Evolutionary conservation across 1,140 invertebrate genomes (phyloP).

Genomic region (Drosophila kohkoa): DNA sequence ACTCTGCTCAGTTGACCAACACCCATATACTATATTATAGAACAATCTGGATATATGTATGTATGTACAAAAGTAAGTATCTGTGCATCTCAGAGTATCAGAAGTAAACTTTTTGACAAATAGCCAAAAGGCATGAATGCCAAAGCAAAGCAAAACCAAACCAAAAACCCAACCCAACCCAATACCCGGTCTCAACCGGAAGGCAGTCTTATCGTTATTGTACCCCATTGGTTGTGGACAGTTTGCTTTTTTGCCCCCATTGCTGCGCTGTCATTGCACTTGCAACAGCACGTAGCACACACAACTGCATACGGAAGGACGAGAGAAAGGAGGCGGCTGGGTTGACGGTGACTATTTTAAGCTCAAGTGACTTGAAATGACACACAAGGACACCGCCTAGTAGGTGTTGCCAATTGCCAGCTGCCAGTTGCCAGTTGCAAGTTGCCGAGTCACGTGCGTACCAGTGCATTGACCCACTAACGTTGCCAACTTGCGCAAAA

Average conservation of each 20-base stretch:
- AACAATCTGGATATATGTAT: neutral
- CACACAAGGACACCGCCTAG: constrained; percentile 64
- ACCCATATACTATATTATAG: constrained; percentile 51
- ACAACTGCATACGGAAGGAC: neutral
- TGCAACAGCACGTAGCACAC: constrained; percentile 26
- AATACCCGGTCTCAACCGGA: constrained; percentile 45
- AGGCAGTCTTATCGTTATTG: constrained; percentile 73
- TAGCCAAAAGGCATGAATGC: constrained; percentile 75
- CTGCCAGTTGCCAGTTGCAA: constrained; percentile 28
- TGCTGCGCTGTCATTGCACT: constrained; percentile 74
- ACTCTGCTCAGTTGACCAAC: constrained; percentile 57
- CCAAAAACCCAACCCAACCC: constrained; percentile 35
- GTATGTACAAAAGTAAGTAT: constrained; percentile 32
- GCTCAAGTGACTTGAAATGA: constrained; percentile 76
- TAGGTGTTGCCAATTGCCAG: constrained; percentile 51
- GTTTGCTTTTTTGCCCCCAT: constrained; percentile 43
- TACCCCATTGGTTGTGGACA: constrained; percentile 56
- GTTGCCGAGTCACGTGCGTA: constrained; percentile 68
- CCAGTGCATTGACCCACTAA: constrained; percentile 71
- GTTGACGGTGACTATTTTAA: constrained; percentile 64
- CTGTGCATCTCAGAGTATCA: constrained; percentile 24
- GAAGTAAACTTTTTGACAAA: constrained; percentile 74
- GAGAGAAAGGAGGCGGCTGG: neutral
- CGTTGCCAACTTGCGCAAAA: constrained; percentile 47
- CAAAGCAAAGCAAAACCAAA: constrained; percentile 15